Evolutionary conservation across 2,797 vertebrate genomes (phyloP), one percentile per base, ranked within the genome.

Genomic region (Enoplosus armatus): DNA sequence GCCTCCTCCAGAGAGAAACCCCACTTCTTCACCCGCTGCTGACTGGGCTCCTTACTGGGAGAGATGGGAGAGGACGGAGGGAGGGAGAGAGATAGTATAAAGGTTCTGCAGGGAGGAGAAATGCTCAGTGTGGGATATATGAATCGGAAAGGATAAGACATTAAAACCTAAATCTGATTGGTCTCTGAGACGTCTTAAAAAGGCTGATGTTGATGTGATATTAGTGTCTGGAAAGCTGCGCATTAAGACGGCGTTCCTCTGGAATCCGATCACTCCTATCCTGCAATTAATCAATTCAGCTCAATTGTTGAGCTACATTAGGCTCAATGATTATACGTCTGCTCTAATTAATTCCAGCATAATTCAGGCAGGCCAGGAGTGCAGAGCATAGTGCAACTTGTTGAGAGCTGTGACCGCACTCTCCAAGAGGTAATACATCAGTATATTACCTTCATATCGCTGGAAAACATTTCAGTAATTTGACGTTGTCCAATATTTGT

Each of bases 11-110:
- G 94, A 61, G 97, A 97, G 93, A 99, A 99, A 8, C 96, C 97
- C 98, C 98, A 99, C 93, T 97, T 96, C 93, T 97, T 98, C 65
- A 99, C 97, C 80, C 97, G 94, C 90, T 97, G 97, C 86, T 98
- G 98, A 91, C 96, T 96, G 68, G 97, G 97, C 87, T 99, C 98
- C 93, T 99, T 99, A 96, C 98, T 99, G 94, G 39, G 60, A 73
- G 22, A 65, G 15, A 22, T 99, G 93, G 39, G 62, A 72, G 22
- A 61, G 10, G 20, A 53, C 15, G n/a, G n/a, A 26, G 58, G 41
- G 24, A 62, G 12, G 41, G 43, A 55, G 26, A 58, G 14, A 67
- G 48, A 48, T 11, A 29, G 26, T 29, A 3, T 71, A 22, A 65
- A 43, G 72, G 62, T 69, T 61, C 53, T 51, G 56, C 43, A 50